Percentiles rank a stretch among this genome's conserved stretches.
These are phyloP conservation scores for Dichetophora obliterata DNA, from an alignment of 2,888 invertebrate genomes.

Conservation along the genomic window DNA sequence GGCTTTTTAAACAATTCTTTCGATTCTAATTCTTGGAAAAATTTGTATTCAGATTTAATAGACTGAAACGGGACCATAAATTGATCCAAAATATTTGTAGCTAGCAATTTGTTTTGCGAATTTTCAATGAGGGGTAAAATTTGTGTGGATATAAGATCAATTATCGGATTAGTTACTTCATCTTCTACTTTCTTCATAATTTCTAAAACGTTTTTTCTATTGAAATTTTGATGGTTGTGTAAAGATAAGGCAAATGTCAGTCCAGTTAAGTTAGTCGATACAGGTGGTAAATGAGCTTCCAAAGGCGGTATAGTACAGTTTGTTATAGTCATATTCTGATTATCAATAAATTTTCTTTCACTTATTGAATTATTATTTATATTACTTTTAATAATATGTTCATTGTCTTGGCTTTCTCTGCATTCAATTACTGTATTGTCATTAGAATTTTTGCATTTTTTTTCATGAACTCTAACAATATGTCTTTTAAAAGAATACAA, in stretches of 20 bases:
- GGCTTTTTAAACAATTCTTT: slow-evolving; percentile 42
- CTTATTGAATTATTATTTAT: background rate
- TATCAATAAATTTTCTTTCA: background rate
- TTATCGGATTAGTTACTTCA: slow-evolving; percentile 8
- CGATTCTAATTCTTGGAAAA: slow-evolving; percentile 41
- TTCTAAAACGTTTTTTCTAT: slow-evolving; percentile 31
- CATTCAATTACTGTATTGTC: too few species aligned
- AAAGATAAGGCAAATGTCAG: slow-evolving; percentile 29
- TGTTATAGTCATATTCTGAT: background rate
- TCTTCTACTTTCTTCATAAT: slow-evolving; percentile 1
- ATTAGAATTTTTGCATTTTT: background rate
- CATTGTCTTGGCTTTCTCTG: too few species aligned
- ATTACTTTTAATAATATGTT: background rate
- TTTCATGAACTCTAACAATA: slow-evolving; percentile 20
- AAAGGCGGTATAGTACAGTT: background rate
- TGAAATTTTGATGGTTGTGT: slow-evolving; percentile 43
- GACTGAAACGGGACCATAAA: slow-evolving; percentile 18
- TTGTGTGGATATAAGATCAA: slow-evolving; percentile 4
- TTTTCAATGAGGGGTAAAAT: slow-evolving; percentile 32
- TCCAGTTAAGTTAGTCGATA: background rate
- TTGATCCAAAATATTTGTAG: slow-evolving; percentile 6
- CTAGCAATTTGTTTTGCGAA: background rate
- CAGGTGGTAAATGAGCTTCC: background rate
- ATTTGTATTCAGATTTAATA: slow-evolving; percentile 39
- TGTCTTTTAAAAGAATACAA: slow-evolving; percentile 14